Evolutionary conservation across 2,797 vertebrate species (phyloP).

Genomic region (Margarornis squamiger): DNA sequence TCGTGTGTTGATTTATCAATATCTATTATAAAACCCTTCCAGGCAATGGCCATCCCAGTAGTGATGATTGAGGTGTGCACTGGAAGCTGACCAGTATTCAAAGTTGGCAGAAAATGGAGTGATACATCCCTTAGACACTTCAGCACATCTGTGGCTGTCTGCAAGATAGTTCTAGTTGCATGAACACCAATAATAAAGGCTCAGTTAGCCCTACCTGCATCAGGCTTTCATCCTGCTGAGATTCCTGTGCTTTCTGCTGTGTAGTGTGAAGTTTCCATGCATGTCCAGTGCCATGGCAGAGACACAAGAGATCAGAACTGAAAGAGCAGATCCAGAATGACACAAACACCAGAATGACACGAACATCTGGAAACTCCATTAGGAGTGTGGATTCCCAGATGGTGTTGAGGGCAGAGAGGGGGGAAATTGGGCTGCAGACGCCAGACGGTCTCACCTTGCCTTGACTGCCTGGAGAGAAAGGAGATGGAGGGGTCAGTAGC

Average conservation of each 20-base stretch:
- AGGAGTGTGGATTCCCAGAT: constrained; percentile 51
- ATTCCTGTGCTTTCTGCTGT: background rate
- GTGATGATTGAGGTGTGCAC: background rate
- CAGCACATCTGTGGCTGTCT: background rate
- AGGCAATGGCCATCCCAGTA: background rate
- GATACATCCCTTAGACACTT: background rate
- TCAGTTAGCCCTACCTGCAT: background rate
- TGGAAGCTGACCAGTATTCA: background rate
- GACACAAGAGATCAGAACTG: background rate
- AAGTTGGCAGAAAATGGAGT: background rate
- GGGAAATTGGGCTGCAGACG: background rate
- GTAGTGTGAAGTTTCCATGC: background rate
- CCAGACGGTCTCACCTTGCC: constrained; percentile 52
- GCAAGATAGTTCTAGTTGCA: background rate
- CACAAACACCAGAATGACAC: constrained; percentile 5
- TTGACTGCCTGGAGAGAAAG: constrained; percentile 2
- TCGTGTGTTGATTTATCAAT: background rate
- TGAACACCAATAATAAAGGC: background rate
- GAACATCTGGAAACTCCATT: constrained; percentile 51
- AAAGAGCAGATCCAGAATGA: constrained; percentile 31
- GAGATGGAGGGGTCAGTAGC: constrained; percentile 30
- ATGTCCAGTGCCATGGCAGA: background rate
- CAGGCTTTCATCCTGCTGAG: background rate
- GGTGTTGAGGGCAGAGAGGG: background rate
- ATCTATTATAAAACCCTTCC: background rate